Evolutionary conservation across 2,888 invertebrate genomes (phyloP), one percentile per base, ranked within the genome.

Genomic region (Strigamia maritima): DNA sequence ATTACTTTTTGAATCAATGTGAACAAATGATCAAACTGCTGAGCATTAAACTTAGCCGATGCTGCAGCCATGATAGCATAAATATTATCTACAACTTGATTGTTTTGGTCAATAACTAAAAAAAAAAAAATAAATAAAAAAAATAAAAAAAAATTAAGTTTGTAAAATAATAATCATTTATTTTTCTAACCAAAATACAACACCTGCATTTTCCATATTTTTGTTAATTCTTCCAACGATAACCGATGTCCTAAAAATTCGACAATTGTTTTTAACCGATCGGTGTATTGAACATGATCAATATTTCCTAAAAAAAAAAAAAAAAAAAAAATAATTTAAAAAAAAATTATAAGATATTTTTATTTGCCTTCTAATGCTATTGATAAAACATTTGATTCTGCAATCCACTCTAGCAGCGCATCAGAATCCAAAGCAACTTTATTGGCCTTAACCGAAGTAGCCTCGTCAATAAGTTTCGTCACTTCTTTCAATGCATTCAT

Each of bases 401-500:
- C 85, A 81, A 88, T 83, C 88, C 88, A 88, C 74, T 86, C 85
- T n/a, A 85, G 83, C 26, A 88, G 83, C 79, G 83, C 84, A n/a
- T 86, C 85, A 16, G 83, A 83, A 65, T 84, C 83, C 35, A 87
- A 84, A 26, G 85, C 85, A 38, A 84, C 84, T 80, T 84, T 84
- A 3, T 84, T 82, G 16, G 82, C 81, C 80, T 84, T 85, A n/a
- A 81, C 79, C 38, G 76, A 80, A 49, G 84, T 84, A 75, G 84
- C 83, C 80, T 85, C 85, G 79, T 87, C 86, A 79, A 87, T 86
- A 79, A 86, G 81, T 81, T 86, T 86, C 78, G 40, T 80, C 80
- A 87, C 87, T 86, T 87, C 87, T 84, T 88, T 88, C 28, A 88
- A 83, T 0, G 87, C 87, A 83, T 87, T 87, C 87, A 88, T 88